phyloP scores from a whole-genome alignment of 2,113 vertebrate genomes.

The Progne subis region DNA sequence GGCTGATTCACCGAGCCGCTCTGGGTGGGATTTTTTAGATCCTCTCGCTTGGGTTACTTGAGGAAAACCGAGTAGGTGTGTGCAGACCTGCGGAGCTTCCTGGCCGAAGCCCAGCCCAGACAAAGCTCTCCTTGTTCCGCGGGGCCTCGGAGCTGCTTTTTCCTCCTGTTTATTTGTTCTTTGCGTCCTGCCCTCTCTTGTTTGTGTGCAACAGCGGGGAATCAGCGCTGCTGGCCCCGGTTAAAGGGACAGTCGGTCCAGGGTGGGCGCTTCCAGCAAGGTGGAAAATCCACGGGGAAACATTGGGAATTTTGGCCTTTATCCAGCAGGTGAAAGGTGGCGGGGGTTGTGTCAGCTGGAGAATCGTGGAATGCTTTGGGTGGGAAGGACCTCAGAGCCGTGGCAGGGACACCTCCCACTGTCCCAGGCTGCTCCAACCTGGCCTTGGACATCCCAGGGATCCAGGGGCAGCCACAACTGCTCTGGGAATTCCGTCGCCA shows the following conservation, averaged over 20 bases:
- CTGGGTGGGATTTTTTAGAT: neutral
- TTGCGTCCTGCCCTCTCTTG: neutral
- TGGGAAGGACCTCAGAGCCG: too few species aligned
- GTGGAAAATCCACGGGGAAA: rapidly evolving
- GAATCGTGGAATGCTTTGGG: neutral
- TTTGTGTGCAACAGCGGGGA: neutral
- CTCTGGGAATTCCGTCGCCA: neutral
- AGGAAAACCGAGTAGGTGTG: neutral
- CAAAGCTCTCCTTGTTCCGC: neutral
- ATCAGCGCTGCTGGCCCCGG: rapidly evolving
- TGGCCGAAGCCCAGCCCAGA: neutral
- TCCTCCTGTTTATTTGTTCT: neutral
- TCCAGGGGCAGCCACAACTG: neutral
- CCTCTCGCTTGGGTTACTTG: neutral
- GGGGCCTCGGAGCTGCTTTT: neutral
- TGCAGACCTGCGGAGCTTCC: neutral
- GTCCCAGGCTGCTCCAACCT: too few species aligned
- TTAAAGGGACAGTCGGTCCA: rapidly evolving
- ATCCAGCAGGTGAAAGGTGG: neutral
- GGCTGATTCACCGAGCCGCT: rapidly evolving
- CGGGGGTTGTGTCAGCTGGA: rapidly evolving
- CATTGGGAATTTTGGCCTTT: rapidly evolving
- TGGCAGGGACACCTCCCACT: too few species aligned
- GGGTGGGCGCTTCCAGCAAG: rapidly evolving
- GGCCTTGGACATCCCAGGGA: neutral